A percentile compares a stretch with the other conserved stretches of the same genome.
These are phyloP conservation scores for Cybosia mesomella DNA, from an alignment of 2,888 invertebrate genomes.

Conservation along the genomic window DNA sequence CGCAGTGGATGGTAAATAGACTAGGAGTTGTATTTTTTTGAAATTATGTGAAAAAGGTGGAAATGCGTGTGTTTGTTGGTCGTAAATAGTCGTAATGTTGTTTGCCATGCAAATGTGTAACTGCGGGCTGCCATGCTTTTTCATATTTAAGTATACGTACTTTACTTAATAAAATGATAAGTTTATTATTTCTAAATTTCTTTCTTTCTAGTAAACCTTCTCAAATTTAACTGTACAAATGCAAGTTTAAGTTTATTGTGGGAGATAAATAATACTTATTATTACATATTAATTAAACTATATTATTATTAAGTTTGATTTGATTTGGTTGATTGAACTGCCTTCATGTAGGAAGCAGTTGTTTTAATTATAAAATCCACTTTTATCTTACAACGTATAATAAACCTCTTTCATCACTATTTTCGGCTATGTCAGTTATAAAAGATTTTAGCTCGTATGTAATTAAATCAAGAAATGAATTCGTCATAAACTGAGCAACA, in stretches of 20 bases:
- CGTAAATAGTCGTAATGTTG: neutral
- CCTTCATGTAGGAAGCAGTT: no score
- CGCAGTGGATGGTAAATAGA: slow-evolving; percentile 26
- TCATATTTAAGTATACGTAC: neutral
- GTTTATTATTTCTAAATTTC: neutral
- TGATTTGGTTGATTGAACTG: no score
- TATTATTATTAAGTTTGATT: no score
- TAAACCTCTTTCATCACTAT: no score
- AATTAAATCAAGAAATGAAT: slow-evolving; percentile 8
- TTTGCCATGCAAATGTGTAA: neutral
- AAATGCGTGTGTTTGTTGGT: neutral
- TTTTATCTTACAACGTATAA: no score
- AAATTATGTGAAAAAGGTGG: slow-evolving; percentile 17
- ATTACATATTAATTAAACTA: no score
- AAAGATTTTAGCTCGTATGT: neutral
- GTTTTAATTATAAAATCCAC: no score
- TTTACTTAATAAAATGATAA: neutral
- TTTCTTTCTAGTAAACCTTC: neutral
- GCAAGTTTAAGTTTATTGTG: no score
- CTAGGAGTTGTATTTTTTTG: slow-evolving; percentile 24
- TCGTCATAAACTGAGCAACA: slow-evolving; percentile 4
- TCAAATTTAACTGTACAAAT: no score
- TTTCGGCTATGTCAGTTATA: neutral
- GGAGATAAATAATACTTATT: no score
- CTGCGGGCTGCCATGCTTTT: neutral